These are phyloP conservation scores for Premnoplex brunnescens DNA, from an alignment of 2,797 vertebrate genomes.

Conservation along the genomic window DNA sequence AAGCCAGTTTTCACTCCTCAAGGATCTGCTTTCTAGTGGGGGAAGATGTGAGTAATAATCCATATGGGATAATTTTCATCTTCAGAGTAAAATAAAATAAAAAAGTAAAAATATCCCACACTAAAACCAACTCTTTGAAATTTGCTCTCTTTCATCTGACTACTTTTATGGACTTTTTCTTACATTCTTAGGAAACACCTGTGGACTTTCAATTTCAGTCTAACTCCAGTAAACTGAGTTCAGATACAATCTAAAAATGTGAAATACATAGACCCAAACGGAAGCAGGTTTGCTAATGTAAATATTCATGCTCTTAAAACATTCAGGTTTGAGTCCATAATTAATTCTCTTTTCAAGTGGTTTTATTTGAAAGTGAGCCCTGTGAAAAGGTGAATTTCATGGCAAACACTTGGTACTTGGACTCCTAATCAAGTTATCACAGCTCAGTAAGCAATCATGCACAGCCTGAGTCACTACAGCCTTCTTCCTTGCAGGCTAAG, in stretches of 20 bases:
- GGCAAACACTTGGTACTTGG: not conserved
- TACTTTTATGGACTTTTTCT: not conserved
- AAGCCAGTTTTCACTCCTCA: slow-evolving; percentile 45
- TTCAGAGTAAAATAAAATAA: not conserved
- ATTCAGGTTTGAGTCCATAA: not conserved
- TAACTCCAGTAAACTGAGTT: not conserved
- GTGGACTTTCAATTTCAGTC: not conserved
- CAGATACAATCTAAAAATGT: not conserved
- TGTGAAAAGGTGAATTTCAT: not conserved
- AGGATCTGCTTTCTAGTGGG: not conserved
- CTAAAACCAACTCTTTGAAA: not conserved
- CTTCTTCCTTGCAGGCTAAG: not conserved
- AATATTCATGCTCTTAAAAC: not conserved
- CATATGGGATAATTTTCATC: slow-evolving; percentile 42
- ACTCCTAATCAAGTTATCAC: not conserved
- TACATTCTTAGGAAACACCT: not conserved
- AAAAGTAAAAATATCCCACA: not conserved
- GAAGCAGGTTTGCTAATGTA: not conserved
- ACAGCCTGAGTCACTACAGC: not conserved
- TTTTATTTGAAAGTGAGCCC: not conserved
- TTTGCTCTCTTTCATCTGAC: not conserved
- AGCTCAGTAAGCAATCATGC: not conserved
- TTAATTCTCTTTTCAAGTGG: not conserved
- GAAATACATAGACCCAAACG: not conserved
- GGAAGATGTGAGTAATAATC: slow-evolving; percentile 22